Conservation (phyloP, 2,113 vertebrate genomes). For the Pardalotus punctatus region DNA sequence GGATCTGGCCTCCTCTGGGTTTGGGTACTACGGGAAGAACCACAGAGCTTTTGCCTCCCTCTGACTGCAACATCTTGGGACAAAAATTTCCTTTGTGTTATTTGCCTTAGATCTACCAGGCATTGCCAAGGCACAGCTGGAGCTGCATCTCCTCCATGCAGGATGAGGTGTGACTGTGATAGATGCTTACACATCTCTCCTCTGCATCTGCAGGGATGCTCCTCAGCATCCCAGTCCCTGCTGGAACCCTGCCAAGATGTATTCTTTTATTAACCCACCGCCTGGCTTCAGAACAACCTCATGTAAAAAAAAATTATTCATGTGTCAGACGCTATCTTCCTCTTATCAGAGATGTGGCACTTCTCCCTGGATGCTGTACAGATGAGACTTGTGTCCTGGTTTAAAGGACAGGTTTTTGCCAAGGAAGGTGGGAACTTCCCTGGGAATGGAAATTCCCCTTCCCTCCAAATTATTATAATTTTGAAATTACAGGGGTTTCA, state of each 20-base stretch:
- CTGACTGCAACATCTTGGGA: not conserved
- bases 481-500: too few species aligned
- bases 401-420: too few species aligned
- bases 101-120: not conserved
- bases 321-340: not conserved
- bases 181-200: not conserved
- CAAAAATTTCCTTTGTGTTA: not conserved
- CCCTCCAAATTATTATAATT: too few species aligned
- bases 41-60: not conserved
- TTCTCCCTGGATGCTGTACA: not conserved
- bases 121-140: accelerated
- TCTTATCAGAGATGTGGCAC: not conserved
- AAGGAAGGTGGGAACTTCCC: too few species aligned
- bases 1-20: not conserved
- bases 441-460: too few species aligned
- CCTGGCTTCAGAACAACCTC: not conserved
- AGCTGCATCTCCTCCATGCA: not conserved
- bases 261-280: not conserved
- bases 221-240: not conserved
- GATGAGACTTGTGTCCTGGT: not conserved
- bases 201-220: not conserved
- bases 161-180: accelerated
- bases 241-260: not conserved
- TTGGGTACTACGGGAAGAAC: not conserved
- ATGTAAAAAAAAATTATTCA: not conserved